Evolutionary conservation across 64 coral and sea anemone genomes (phyloP).

Genomic region (Actinia tenebrosa): DNA sequence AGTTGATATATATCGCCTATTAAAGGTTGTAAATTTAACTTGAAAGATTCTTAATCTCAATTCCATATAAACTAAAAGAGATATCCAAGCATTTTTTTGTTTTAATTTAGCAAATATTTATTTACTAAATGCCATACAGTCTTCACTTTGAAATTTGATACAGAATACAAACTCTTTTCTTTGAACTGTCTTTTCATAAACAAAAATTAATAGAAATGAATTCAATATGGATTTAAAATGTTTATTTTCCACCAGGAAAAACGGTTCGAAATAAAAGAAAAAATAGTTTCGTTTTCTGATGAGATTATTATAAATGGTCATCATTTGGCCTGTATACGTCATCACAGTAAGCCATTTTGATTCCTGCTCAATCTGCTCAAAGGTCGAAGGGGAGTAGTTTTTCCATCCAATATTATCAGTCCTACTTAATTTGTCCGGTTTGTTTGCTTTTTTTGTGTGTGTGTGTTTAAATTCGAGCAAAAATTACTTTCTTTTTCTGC

Average conservation of each 20-base stretch:
- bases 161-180: not conserved
- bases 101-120: not conserved
- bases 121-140: not conserved
- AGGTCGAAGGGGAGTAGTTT: not conserved
- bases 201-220: not conserved
- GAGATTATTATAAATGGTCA: not conserved
- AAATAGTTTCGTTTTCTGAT: not conserved
- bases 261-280: not conserved
- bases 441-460: not conserved
- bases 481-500: not conserved
- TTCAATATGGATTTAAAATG: not conserved
- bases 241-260: not conserved
- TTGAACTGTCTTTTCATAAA: not conserved
- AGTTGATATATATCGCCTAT: not conserved
- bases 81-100: not conserved
- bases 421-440: not conserved
- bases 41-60: not conserved
- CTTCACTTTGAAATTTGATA: conserved; percentile 2
- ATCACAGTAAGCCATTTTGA: not conserved
- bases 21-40: not conserved
- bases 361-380: not conserved
- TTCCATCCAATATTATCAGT: not conserved
- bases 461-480: not conserved
- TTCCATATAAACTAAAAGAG: not conserved
- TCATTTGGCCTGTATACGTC: not conserved